Conservation (phyloP, 2,113 vertebrate species). For the Xiphophorus hellerii region DNA sequence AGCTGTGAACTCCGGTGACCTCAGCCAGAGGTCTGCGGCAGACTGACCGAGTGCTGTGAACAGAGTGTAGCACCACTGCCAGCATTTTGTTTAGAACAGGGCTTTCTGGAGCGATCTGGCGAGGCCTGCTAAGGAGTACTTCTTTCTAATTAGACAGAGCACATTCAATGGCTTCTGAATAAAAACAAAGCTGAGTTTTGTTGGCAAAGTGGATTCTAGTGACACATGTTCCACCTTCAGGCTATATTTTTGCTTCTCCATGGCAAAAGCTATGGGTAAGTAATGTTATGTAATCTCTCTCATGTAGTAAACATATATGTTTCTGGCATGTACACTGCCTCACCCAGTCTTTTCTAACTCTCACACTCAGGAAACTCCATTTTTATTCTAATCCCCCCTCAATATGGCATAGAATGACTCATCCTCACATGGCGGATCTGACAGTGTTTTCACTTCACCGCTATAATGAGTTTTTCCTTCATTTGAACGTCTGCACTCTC, state of each 20-base stretch:
- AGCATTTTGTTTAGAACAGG: conserved; percentile 63
- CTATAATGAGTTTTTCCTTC: conserved; percentile 43
- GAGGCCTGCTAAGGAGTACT: conserved; percentile 54
- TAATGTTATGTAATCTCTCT: conserved; percentile 24
- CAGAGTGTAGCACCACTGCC: conserved; percentile 55
- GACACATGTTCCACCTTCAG: conserved; percentile 35
- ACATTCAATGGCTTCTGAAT: conserved; percentile 48
- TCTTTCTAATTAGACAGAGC: conserved; percentile 66
- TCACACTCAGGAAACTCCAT: neutral
- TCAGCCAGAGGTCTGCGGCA: conserved; percentile 55
- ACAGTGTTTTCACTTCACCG: conserved; percentile 22
- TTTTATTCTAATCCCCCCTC: conserved; percentile 17
- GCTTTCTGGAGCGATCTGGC: conserved; percentile 45
- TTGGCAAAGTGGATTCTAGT: conserved; percentile 47
- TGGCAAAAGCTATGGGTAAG: conserved; percentile 23
- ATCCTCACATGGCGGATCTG: conserved; percentile 30
- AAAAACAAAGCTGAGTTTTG: conserved; percentile 49
- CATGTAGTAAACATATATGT: conserved; percentile 22
- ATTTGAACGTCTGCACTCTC: conserved; percentile 32
- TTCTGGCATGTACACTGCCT: conserved; percentile 3
- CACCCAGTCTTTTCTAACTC: neutral
- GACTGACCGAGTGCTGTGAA: conserved; percentile 53
- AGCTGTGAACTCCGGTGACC: conserved; percentile 82
- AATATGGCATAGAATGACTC: conserved; percentile 24
- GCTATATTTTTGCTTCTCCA: conserved; percentile 28